phyloP scores from a whole-genome alignment of 2,888 invertebrate species.

The Lochmaea capreae region DNA sequence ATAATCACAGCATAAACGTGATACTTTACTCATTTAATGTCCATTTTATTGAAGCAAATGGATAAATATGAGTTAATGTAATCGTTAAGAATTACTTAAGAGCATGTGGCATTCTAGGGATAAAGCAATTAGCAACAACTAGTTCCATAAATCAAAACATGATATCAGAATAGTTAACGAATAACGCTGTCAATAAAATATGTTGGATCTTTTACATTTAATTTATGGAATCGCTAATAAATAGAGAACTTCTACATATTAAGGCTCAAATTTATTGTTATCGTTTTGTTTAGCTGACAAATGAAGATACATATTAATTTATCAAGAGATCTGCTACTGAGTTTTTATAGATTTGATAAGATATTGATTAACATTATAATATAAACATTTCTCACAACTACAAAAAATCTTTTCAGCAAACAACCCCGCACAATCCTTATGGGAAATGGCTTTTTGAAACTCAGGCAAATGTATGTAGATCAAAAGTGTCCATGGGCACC shows the following conservation, averaged over 20 bases:
- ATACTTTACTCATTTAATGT: constrained; percentile 20
- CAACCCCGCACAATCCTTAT: too few species aligned
- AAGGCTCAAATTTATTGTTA: background rate
- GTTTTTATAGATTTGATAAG: background rate
- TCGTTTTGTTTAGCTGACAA: background rate
- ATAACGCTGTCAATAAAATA: constrained; percentile 26
- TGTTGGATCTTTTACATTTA: constrained; percentile 16
- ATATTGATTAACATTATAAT: background rate
- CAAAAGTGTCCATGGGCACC: too few species aligned
- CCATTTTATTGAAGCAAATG: constrained; percentile 31
- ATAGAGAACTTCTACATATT: background rate
- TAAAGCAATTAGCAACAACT: constrained; percentile 33
- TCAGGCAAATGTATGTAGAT: too few species aligned
- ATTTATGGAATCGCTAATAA: constrained; percentile 16
- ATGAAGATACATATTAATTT: background rate
- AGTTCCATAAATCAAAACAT: constrained; percentile 31
- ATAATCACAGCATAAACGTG: constrained; percentile 7
- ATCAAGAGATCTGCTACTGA: background rate
- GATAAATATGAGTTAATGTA: constrained; percentile 27
- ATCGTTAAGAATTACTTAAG: constrained; percentile 32
- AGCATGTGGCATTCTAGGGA: constrained; percentile 34
- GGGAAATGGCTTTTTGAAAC: too few species aligned
- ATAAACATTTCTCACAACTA: too few species aligned
- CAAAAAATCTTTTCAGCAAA: too few species aligned
- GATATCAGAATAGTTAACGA: constrained; percentile 29